Conservation (phyloP, 1,140 invertebrate species). For the Sitodiplosis mosellana region DNA sequence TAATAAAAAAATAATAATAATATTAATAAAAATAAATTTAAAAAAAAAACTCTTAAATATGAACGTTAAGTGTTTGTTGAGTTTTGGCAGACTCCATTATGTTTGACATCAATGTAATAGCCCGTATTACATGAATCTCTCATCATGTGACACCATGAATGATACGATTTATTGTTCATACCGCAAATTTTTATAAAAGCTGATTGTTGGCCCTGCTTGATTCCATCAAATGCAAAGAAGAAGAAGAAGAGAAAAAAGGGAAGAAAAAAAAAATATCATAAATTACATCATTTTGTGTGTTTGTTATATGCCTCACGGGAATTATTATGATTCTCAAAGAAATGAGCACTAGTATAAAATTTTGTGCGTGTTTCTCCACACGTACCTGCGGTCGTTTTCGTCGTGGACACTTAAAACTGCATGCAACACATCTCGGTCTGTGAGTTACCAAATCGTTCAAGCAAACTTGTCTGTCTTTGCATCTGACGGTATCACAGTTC, state of each 20-base stretch:
- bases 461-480: conserved; percentile 55
- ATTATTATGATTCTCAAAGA: too few relatives aligned
- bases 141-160: conserved; percentile 34
- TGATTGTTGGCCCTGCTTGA: neutral
- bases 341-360: neutral
- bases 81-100: neutral
- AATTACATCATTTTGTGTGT: too few relatives aligned
- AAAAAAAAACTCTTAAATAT: too few relatives aligned
- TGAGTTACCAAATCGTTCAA: conserved; percentile 48
- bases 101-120: conserved; percentile 1
- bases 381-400: conserved; percentile 22
- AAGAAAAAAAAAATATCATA: too few relatives aligned
- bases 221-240: too few relatives aligned
- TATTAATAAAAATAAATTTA: too few relatives aligned
- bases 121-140: conserved; percentile 10
- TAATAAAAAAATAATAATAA: too few relatives aligned
- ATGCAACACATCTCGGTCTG: conserved; percentile 58
- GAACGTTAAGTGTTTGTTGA: neutral
- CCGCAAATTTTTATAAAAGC: conserved; percentile 25
- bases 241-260: too few relatives aligned
- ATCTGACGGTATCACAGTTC: conserved; percentile 53
- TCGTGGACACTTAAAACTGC: conserved; percentile 29
- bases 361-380: neutral
- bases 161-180: conserved; percentile 31
- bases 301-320: too few relatives aligned